Percentiles rank a stretch among this genome's conserved stretches.
phyloP scores from a whole-genome alignment of 2,113 vertebrate genomes.

The Heloderma charlesbogerti region DNA sequence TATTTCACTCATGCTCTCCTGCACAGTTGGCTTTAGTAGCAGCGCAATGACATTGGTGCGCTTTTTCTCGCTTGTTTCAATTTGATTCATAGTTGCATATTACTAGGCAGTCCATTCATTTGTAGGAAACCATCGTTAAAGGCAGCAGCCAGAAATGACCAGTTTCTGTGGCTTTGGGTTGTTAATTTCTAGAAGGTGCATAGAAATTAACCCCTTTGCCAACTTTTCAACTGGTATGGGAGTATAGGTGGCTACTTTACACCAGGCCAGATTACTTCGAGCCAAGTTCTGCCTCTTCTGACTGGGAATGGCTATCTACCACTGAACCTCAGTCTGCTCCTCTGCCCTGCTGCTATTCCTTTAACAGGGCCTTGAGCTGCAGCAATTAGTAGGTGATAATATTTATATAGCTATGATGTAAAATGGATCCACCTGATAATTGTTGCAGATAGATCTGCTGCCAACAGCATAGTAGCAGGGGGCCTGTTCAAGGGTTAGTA shows the following conservation, averaged over 20 bases:
- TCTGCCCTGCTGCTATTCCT: neutral
- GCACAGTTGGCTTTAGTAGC: constrained; percentile 17
- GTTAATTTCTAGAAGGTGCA: neutral
- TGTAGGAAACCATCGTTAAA: neutral
- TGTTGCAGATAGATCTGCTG: neutral
- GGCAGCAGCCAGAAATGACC: neutral
- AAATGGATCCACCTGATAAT: neutral
- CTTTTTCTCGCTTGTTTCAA: constrained; percentile 19
- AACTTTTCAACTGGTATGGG: no score
- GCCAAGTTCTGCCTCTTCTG: neutral
- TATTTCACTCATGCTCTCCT: constrained; percentile 8
- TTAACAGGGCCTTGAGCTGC: neutral
- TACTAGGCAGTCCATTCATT: constrained; percentile 13
- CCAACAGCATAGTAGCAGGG: neutral
- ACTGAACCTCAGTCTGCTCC: neutral
- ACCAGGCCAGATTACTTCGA: neutral
- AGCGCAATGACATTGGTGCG: neutral
- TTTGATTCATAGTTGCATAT: constrained; percentile 30
- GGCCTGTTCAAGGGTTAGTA: neutral
- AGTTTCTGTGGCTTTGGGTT: neutral
- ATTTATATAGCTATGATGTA: neutral
- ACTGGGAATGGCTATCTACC: neutral
- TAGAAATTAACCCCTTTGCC: neutral
- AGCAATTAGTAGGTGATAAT: neutral
- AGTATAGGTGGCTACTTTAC: neutral